Base-by-base conservation (phyloP, 2,888 invertebrate species). In the Spodoptera exigua region DNA sequence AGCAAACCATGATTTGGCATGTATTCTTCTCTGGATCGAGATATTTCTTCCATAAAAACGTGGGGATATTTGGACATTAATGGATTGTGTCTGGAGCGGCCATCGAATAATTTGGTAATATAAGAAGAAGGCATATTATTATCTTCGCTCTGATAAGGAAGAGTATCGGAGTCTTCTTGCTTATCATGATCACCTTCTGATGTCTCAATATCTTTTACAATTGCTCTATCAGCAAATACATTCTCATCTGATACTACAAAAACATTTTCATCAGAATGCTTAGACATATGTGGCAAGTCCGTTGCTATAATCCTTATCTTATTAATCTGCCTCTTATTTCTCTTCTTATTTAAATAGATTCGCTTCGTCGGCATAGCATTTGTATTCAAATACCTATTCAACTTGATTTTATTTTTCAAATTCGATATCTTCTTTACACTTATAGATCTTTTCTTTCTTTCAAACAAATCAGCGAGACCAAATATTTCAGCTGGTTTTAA, bases 31-130 rank as follows among this genome's bases (percentile, higher is more conserved):
- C 81, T 84, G 0, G 88, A 83, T 58, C 64, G 81, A 0, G 78
- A 63, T 13, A 82, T 67, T 56, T 89, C 87, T 54, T 90, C 90
- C 76, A 89, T 74, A 40, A 93, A 88, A 34, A 93, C 78, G 52
- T 93, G 93, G 1, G 93, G 93, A 51, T 93, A 93, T 78, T 87
- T 90, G 0, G 89, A 85, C 89, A 90, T 90, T 3, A 91, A 72
- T 3, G 79, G 67, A 59, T 86, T 88, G 27, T 86, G 85, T 51
- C 85, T 80, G 0, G 81, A 80, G 68, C 70, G 80, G 13, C 72
- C 74, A 7, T 76, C 71, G 14, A 87, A 88, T 11, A 78, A 16
- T 32, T 78, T 82, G 0, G 57, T 62, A 2, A 52, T 14, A 36
- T 76, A 63, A 7, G 66, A 43, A 3, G 62, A 65, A 1, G 76